Evolutionary conservation across 2,113 vertebrate species (phyloP).

Genomic region (Catharus fuscescens): DNA sequence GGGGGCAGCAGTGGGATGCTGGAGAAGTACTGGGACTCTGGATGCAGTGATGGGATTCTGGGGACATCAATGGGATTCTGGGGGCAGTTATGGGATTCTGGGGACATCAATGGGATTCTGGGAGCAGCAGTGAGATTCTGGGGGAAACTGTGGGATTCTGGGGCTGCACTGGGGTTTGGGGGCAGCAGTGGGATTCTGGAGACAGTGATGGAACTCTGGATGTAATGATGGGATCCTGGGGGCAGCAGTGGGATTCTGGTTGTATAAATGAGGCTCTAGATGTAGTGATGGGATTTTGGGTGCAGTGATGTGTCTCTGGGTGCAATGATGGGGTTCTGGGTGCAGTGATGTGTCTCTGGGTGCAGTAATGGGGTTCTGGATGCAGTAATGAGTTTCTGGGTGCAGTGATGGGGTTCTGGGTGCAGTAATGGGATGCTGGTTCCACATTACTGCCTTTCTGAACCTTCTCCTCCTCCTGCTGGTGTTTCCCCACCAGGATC

Average conservation of each 20-base stretch:
- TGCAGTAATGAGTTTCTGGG: fast-evolving
- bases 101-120: fast-evolving
- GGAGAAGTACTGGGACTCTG: fast-evolving
- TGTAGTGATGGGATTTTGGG: fast-evolving
- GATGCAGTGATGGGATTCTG: too few relatives aligned
- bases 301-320: fast-evolving
- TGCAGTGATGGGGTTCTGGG: fast-evolving
- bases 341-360: fast-evolving
- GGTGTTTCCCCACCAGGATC: too few relatives aligned
- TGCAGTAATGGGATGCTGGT: neutral
- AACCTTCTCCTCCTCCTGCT: too few relatives aligned
- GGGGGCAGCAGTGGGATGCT: fast-evolving
- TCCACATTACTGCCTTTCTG: too few relatives aligned
- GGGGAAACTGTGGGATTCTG: fast-evolving
- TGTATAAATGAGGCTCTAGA: fast-evolving
- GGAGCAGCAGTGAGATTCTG: fast-evolving
- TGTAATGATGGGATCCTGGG: fast-evolving
- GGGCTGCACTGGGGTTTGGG: fast-evolving
- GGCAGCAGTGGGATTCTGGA: fast-evolving
- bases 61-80: fast-evolving
- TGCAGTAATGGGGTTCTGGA: fast-evolving
- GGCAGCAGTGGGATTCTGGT: fast-evolving
- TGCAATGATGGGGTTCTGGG: neutral
- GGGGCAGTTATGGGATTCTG: fast-evolving
- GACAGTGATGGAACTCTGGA: fast-evolving